Conservation (phyloP, 2,113 vertebrate species). For the Etheostoma cragini region DNA sequence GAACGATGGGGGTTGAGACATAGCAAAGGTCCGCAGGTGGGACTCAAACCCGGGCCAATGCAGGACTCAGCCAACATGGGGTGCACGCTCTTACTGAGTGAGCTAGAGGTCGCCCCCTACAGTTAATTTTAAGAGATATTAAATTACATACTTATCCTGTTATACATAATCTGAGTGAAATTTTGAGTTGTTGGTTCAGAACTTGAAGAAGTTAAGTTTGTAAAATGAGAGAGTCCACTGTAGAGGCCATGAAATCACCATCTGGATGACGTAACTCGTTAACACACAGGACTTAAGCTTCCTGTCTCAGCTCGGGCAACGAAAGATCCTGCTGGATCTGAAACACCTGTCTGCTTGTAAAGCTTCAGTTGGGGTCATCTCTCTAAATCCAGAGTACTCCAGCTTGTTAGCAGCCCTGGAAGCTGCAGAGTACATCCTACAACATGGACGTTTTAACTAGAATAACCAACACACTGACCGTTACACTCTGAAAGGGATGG, state of each 20-base stretch:
- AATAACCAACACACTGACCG: neutral
- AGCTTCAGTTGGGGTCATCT: neutral
- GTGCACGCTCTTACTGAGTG: too few relatives aligned
- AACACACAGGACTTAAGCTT: neutral
- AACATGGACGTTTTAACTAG: neutral
- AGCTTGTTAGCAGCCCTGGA: neutral
- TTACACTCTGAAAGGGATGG: too few relatives aligned
- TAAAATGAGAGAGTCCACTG: neutral
- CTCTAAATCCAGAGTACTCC: neutral
- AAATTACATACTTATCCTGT: neutral
- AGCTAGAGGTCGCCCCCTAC: too few relatives aligned
- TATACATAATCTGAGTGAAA: neutral
- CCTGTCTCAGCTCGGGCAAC: neutral
- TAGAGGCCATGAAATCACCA: slow-evolving; percentile 1
- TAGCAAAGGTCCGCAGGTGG: too few relatives aligned
- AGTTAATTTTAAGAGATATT: neutral
- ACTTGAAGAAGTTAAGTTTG: neutral
- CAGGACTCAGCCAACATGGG: too few relatives aligned
- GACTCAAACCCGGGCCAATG: too few relatives aligned
- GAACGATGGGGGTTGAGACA: too few relatives aligned
- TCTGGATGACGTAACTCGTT: neutral
- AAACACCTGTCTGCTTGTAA: slow-evolving; percentile 9
- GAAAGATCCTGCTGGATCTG: neutral
- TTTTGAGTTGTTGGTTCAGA: slow-evolving; percentile 1
- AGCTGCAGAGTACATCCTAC: neutral